Conservation (phyloP, 2,888 invertebrate species). For the Amphipyra tragopoginis region DNA sequence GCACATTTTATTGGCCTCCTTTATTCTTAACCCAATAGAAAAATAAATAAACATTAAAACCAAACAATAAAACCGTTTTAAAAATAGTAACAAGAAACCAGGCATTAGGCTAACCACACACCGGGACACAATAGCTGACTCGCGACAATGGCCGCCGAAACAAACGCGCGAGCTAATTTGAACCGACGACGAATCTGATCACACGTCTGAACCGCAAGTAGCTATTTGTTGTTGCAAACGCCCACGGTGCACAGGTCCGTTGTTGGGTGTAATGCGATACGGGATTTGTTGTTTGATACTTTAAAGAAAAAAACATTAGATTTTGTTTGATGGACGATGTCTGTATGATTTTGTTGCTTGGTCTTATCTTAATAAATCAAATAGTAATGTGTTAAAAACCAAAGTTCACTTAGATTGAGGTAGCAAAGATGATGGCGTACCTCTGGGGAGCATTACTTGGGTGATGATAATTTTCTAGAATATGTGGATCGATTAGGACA, state of each 20-base stretch:
- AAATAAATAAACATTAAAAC: conserved; percentile 17
- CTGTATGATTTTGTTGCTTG: too few species aligned
- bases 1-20: background rate
- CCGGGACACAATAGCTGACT: conserved; percentile 48
- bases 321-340: too few species aligned
- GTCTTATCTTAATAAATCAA: too few species aligned
- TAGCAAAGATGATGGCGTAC: too few species aligned
- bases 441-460: too few species aligned
- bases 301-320: background rate
- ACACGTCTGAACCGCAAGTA: conserved; percentile 70
- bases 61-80: conserved; percentile 43
- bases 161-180: conserved; percentile 74
- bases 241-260: conserved; percentile 62
- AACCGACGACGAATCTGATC: conserved; percentile 62
- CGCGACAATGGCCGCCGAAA: conserved; percentile 56
- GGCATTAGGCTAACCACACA: conserved; percentile 61
- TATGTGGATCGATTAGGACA: too few species aligned
- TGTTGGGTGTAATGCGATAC: conserved; percentile 48
- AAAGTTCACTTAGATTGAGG: too few species aligned
- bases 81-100: conserved; percentile 64
- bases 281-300: conserved; percentile 16
- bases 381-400: too few species aligned
- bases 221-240: conserved; percentile 73
- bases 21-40: conserved; percentile 1
- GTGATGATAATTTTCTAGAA: too few species aligned